Conservation (phyloP, 1,140 invertebrate genomes). For the Drosophila triauraria region DNA sequence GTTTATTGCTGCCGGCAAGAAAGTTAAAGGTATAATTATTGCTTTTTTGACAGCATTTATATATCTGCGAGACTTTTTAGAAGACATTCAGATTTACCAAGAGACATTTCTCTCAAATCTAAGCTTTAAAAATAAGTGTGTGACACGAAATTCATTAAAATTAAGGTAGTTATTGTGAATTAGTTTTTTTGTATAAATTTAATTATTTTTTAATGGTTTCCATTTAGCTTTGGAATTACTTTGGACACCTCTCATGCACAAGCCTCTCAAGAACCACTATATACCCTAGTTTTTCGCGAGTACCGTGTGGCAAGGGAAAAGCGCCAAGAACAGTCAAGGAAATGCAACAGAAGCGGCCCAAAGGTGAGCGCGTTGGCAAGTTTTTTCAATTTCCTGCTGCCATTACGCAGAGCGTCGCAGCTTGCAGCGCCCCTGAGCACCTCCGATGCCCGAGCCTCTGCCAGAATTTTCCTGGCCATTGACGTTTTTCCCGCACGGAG, state of each 20-base stretch:
- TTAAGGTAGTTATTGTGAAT: background rate
- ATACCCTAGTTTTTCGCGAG: slow-evolving; percentile 6
- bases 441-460: slow-evolving; percentile 4
- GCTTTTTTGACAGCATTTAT: background rate
- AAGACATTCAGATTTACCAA: background rate
- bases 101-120: background rate
- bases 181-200: too few relatives aligned
- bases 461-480: slow-evolving; percentile 66
- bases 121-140: background rate
- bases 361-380: slow-evolving; percentile 46
- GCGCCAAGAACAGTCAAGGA: slow-evolving; percentile 38
- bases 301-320: slow-evolving; percentile 30
- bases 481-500: slow-evolving; percentile 64
- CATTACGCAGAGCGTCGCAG: slow-evolving; percentile 59
- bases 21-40: background rate
- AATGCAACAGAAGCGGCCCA: slow-evolving; percentile 52
- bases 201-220: too few relatives aligned
- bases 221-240: background rate
- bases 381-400: slow-evolving; percentile 76
- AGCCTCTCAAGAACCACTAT: background rate
- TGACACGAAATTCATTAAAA: background rate
- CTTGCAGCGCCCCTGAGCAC: slow-evolving; percentile 7
- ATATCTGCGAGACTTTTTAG: background rate
- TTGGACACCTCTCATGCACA: background rate
- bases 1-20: background rate